A percentile compares a stretch with the other conserved stretches of the same genome.
Evolutionary conservation across 2,797 vertebrate species (phyloP).

Genomic region (Lacerta agilis): DNA sequence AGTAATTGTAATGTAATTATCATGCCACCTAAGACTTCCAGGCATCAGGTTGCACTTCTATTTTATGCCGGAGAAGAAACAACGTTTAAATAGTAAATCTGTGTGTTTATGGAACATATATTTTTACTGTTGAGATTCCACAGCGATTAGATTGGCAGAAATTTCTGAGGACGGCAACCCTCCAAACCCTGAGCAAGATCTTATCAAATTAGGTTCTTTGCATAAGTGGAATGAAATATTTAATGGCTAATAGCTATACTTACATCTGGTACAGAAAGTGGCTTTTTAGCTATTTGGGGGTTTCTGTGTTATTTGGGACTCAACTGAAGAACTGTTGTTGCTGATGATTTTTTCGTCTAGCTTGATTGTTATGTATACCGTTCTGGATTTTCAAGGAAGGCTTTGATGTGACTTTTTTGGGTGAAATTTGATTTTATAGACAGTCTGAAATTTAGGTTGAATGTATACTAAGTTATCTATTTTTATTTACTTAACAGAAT

Average conservation of each 20-base stretch:
- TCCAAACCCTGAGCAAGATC: constrained; percentile 63
- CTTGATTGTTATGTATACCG: too few species aligned
- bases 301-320: not conserved
- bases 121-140: constrained; percentile 63
- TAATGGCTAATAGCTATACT: constrained; percentile 30
- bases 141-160: constrained; percentile 55
- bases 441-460: too few species aligned
- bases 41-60: constrained; percentile 66
- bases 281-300: not conserved
- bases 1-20: constrained; percentile 67
- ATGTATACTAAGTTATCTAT: too few species aligned
- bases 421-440: too few species aligned
- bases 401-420: too few species aligned
- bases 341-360: not conserved
- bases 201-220: constrained; percentile 42
- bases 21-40: constrained; percentile 61
- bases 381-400: too few species aligned
- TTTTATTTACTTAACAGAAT: too few species aligned
- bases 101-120: constrained; percentile 59
- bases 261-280: not conserved
- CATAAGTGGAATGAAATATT: constrained; percentile 38
- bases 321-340: not conserved
- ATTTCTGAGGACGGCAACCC: constrained; percentile 49
- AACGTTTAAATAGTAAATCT: constrained; percentile 67
- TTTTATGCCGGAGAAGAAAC: constrained; percentile 44